Evolutionary conservation across 2,888 invertebrate genomes (phyloP).

Genomic region (Myopa testacea): DNA sequence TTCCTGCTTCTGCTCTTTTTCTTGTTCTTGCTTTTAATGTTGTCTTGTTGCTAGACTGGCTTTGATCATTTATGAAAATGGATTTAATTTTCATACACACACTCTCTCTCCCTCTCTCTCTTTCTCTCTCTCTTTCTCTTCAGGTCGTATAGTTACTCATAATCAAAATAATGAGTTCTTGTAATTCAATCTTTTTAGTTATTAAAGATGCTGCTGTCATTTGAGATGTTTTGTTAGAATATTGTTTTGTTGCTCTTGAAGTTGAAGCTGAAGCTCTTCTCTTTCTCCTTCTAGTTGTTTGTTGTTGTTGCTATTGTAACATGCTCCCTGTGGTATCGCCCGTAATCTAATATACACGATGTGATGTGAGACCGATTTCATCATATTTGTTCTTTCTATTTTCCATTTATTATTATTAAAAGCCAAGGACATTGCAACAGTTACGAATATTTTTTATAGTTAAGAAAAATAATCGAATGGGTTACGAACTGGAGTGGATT

Average conservation of each 20-base stretch:
- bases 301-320: slow-evolving; percentile 16
- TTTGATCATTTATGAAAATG: no score
- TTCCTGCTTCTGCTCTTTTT: background rate
- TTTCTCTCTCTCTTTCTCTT: background rate
- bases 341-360: slow-evolving; percentile 27
- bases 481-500: no score
- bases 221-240: slow-evolving; percentile 31
- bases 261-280: no score
- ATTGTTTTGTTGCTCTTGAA: slow-evolving; percentile 12
- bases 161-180: slow-evolving; percentile 30
- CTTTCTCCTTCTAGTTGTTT: background rate
- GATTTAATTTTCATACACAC: no score
- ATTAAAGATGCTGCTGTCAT: slow-evolving; percentile 32
- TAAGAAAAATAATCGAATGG: background rate
- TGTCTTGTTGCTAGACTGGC: no score
- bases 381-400: slow-evolving; percentile 11
- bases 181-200: slow-evolving; percentile 34
- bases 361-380: slow-evolving; percentile 25
- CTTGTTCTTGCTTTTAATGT: no score
- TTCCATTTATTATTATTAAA: slow-evolving; percentile 1
- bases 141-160: background rate
- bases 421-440: background rate
- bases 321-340: slow-evolving; percentile 17
- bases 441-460: no score
- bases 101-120: background rate